phyloP scores from a whole-genome alignment of 2,888 invertebrate genomes.

The Latrodectus hesperus region DNA sequence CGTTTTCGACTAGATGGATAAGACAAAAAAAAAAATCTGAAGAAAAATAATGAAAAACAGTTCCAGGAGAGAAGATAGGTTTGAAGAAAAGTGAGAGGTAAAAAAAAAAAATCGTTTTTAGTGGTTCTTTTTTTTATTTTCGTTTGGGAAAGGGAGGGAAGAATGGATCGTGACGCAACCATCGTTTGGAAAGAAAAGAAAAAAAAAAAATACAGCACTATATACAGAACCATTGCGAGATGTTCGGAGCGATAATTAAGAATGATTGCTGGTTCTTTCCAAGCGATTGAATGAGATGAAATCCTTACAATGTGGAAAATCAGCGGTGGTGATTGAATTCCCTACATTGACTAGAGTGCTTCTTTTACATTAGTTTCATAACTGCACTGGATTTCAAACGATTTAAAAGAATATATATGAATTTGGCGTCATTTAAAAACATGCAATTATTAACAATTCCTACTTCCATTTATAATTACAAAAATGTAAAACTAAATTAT shows the following conservation, averaged over 20 bases:
- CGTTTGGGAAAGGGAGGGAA: neutral
- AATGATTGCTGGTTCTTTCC: slow-evolving; percentile 40
- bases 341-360: neutral
- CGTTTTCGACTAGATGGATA: neutral
- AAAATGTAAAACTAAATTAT: too few relatives aligned
- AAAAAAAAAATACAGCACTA: neutral
- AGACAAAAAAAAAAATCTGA: slow-evolving; percentile 12
- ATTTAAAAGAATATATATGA: too few relatives aligned
- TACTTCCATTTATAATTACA: too few relatives aligned
- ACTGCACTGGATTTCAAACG: too few relatives aligned
- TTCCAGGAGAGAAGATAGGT: slow-evolving; percentile 31
- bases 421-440: too few relatives aligned
- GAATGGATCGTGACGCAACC: slow-evolving; percentile 44
- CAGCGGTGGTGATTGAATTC: neutral
- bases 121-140: slow-evolving; percentile 10
- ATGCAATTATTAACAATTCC: too few relatives aligned
- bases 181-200: neutral
- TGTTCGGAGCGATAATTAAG: slow-evolving; percentile 53
- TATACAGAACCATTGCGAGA: slow-evolving; percentile 31
- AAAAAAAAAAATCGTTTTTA: slow-evolving; percentile 13
- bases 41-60: slow-evolving; percentile 13
- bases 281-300: slow-evolving; percentile 30
- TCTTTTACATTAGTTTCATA: too few relatives aligned
- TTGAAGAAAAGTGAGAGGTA: slow-evolving; percentile 3
- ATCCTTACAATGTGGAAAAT: slow-evolving; percentile 22